These are phyloP conservation scores for Erpetoichthys calabaricus DNA, from an alignment of 2,797 vertebrate species.

Conservation along the genomic window DNA sequence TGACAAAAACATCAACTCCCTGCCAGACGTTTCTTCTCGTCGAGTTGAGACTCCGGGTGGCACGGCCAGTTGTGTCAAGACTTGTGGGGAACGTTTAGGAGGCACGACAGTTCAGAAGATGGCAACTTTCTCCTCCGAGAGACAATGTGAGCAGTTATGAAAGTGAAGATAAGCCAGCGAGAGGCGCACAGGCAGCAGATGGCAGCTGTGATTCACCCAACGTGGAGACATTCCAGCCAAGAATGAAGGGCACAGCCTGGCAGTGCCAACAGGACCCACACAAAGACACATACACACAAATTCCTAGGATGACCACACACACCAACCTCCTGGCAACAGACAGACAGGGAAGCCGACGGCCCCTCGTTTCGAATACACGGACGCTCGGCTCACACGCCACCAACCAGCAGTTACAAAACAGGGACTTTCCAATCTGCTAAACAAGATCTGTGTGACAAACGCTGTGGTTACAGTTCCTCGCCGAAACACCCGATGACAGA, in stretches of 20 bases:
- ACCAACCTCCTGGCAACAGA: no score
- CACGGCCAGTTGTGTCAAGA: no score
- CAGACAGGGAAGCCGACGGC: no score
- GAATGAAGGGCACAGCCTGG: no score
- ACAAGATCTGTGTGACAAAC: conserved; percentile 46
- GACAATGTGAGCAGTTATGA: conserved; percentile 22
- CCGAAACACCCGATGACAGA: no score
- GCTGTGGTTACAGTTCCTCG: conserved; percentile 30
- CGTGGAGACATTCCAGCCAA: no score
- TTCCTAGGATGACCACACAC: no score
- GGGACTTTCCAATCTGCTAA: conserved; percentile 53
- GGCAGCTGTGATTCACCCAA: not conserved
- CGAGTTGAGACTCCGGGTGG: no score
- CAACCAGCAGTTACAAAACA: conserved; percentile 1
- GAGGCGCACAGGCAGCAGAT: not conserved
- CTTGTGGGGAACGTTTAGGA: conserved; percentile 14
- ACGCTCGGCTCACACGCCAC: no score
- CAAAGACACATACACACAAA: no score
- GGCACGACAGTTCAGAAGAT: conserved; percentile 12
- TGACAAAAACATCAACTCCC: conserved; percentile 30
- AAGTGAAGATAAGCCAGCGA: not conserved
- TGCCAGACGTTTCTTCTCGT: conserved; percentile 15
- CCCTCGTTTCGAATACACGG: no score
- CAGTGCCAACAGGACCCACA: no score
- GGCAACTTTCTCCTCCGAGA: conserved; percentile 37